Evolutionary conservation across 2,113 vertebrate genomes (phyloP), one percentile per base, ranked within the genome.

Genomic region (Varanus salvator): DNA sequence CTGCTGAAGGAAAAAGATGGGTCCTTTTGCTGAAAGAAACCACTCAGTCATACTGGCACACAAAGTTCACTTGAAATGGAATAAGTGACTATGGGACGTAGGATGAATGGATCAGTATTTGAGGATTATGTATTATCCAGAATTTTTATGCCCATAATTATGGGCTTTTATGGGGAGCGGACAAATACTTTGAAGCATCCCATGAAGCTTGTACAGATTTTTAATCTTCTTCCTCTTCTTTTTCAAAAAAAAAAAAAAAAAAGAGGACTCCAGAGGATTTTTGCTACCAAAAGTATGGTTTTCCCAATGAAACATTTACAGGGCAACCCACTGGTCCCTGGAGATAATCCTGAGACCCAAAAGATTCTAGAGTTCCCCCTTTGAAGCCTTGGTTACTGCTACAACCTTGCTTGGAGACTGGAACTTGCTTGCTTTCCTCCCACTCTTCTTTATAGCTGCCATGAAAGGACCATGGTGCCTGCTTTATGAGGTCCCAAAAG

Each of bases 171-270:
- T 48, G 11, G 60, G 83, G 75, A 87, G 68, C 72, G 72, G 75
- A 87, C 68, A 50, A 57, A 78, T 77, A 48, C 57, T 87, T 87
- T 87, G 66, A n/a, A 87, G 60, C 75, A 68, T 66, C 74, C 75
- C 60, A 23, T 50, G 60, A 57, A 78, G 60, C 44, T 68, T 87
- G 17, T 87, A 78, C 50, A 38, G 74, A 60, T 77, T 87, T 52
- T 3, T 9, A 4, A 8, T 15, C 50, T 27, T 48, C 9, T 50
- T 68, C 38, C 38, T 44, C 38, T 44, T 44, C 38, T 44, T 44
- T 44, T 44, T 44, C 38, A 54, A 54, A 54, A 54, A 54, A 54
- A 8, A 54, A 8, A 12, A 54, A 19, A 64, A 19, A 64, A 17
- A 57, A 4, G 19, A 17, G 19, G 82, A 84, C 64, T 84, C 25